A percentile compares a stretch with the other conserved stretches of the same genome.
These are phyloP conservation scores for Rhagoletis pomonella DNA, from an alignment of 1,140 invertebrate genomes.

Conservation along the genomic window DNA sequence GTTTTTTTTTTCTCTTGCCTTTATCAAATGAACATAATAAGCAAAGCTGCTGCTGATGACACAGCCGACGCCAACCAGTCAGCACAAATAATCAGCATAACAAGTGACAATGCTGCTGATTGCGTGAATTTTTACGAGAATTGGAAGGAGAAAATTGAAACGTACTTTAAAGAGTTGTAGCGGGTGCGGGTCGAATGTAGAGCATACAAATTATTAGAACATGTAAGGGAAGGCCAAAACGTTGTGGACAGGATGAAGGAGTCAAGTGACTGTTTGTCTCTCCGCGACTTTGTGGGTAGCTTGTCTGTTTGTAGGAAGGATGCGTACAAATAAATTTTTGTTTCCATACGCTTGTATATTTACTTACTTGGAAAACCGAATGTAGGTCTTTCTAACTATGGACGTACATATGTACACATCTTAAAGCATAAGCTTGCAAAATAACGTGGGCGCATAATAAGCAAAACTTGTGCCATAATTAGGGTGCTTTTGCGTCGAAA, in stretches of 20 bases:
- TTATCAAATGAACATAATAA: background rate
- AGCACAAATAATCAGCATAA: background rate
- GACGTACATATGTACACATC: no score
- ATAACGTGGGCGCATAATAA: background rate
- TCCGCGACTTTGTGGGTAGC: background rate
- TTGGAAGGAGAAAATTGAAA: background rate
- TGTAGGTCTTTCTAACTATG: no score
- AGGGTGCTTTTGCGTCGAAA: no score
- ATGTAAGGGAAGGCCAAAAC: background rate
- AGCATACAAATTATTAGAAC: background rate
- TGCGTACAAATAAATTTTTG: background rate
- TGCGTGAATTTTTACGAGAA: background rate
- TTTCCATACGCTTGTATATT: background rate
- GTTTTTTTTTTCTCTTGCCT: background rate
- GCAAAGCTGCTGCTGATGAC: background rate
- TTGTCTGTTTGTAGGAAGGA: background rate
- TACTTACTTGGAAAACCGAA: background rate
- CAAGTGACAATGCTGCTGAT: background rate
- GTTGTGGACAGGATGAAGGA: background rate
- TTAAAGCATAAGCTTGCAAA: background rate
- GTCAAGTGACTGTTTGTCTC: background rate
- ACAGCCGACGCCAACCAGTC: background rate
- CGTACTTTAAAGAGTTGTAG: background rate
- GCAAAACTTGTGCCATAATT: background rate
- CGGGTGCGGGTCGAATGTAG: background rate